Percentiles rank a stretch among this genome's conserved stretches.
Conservation (phyloP, 30 jellyfish, hydroid and myxozoan species). For the Cassiopea andromeda region DNA sequence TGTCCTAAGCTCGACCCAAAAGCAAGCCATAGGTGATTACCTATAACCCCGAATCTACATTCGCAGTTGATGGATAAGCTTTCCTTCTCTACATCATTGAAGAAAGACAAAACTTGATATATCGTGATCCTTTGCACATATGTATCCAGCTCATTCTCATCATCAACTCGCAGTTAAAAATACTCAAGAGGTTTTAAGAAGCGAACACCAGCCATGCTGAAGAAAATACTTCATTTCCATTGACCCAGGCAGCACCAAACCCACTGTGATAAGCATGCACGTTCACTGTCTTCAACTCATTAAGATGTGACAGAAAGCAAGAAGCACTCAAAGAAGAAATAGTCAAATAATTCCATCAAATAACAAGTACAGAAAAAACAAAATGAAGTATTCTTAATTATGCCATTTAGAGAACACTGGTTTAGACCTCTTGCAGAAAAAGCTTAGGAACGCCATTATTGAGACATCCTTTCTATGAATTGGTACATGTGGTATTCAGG, state of each 20-base stretch:
- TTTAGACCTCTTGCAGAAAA: no score
- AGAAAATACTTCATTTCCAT: neutral
- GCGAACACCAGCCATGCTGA: neutral
- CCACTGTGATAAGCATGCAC: neutral
- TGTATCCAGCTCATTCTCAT: neutral
- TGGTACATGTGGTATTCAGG: no score
- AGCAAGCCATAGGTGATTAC: neutral
- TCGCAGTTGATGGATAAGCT: neutral
- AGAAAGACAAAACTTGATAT: neutral
- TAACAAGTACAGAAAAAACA: no score
- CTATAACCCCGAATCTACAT: neutral
- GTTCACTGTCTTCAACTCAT: no score
- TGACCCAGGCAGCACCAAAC: neutral
- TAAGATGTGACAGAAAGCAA: no score
- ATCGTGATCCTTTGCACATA: neutral
- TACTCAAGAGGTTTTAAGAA: neutral
- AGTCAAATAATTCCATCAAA: no score
- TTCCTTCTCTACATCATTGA: neutral
- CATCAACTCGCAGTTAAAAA: neutral
- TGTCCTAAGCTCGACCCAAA: neutral
- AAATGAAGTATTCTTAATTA: no score
- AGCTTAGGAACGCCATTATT: no score
- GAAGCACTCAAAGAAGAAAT: no score
- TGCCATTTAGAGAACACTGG: no score
- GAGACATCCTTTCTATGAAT: no score